Percentiles rank a stretch among this genome's conserved stretches.
phyloP scores from a whole-genome alignment of 2,888 invertebrate species.

The Lymantria dispar region DNA sequence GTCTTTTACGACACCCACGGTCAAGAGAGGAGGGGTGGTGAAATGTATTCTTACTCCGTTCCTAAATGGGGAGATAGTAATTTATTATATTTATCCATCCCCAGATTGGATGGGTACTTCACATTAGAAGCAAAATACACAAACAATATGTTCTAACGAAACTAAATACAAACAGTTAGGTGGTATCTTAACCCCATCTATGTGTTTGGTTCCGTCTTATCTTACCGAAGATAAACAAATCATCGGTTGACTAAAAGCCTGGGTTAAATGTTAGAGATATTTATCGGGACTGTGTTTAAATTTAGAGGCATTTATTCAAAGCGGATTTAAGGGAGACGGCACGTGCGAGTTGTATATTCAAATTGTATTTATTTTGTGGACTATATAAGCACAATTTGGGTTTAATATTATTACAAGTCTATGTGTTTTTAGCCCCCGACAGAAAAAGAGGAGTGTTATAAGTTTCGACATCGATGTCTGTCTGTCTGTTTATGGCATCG shows the following conservation, averaged over 20 bases:
- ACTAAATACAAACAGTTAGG: neutral
- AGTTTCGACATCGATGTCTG: no score
- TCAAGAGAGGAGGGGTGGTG: no score
- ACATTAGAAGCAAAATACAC: neutral
- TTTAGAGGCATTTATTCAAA: constrained; percentile 2
- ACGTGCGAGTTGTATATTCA: neutral
- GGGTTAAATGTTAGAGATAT: constrained; percentile 18
- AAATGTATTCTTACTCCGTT: no score
- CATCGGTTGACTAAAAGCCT: constrained; percentile 28
- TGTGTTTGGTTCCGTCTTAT: constrained; percentile 22
- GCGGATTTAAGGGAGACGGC: constrained; percentile 1
- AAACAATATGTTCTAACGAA: neutral
- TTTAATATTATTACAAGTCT: no score
- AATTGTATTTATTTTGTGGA: neutral
- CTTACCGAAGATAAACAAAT: constrained; percentile 29
- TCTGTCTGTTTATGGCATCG: no score
- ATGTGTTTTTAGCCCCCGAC: no score
- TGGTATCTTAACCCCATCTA: constrained; percentile 13
- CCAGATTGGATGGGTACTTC: no score
- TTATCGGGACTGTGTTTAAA: constrained; percentile 12
- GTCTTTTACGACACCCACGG: no score
- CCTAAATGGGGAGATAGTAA: no score
- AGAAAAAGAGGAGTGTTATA: no score
- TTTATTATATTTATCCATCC: no score
- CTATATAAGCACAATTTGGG: no score